Percentiles rank a stretch among this genome's conserved stretches.
Conservation (phyloP, 2,113 vertebrate species). For the Smithornis capensis region DNA sequence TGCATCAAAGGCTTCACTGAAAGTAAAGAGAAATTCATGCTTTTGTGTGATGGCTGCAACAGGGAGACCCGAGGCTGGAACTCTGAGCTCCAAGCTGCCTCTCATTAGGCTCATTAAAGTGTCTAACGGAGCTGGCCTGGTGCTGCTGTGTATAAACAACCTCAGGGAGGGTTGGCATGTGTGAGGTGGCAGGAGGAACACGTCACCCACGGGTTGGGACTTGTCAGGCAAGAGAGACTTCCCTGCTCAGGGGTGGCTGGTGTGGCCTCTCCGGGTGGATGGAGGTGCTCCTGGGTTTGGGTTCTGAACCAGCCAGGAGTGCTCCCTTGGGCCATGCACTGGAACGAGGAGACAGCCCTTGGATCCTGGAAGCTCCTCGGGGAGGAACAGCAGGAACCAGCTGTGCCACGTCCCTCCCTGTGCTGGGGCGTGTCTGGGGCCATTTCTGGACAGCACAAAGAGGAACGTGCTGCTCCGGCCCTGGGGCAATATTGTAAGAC, state of each 20-base stretch:
- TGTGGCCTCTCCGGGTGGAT: rapidly evolving
- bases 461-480: not conserved
- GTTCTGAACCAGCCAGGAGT: not conserved
- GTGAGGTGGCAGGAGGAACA: conserved; percentile 4
- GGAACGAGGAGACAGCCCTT: not conserved
- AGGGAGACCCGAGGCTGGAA: not conserved
- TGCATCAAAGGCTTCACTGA: not conserved
- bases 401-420: rapidly evolving
- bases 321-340: not conserved
- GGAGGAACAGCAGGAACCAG: not conserved
- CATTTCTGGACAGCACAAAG: not conserved
- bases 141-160: not conserved
- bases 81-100: not conserved
- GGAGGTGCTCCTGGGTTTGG: not conserved
- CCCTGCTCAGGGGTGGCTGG: not conserved
- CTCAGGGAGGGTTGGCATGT: not conserved
- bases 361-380: not conserved
- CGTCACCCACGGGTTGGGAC: not conserved
- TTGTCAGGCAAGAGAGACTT: not conserved
- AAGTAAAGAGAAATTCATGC: not conserved
- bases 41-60: not conserved
- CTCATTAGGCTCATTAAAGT: not conserved
- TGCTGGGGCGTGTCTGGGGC: not conserved
- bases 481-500: not conserved
- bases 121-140: conserved; percentile 10